Base-by-base conservation (phyloP, 2,797 vertebrate species). In the Halcyon leucocephala region DNA sequence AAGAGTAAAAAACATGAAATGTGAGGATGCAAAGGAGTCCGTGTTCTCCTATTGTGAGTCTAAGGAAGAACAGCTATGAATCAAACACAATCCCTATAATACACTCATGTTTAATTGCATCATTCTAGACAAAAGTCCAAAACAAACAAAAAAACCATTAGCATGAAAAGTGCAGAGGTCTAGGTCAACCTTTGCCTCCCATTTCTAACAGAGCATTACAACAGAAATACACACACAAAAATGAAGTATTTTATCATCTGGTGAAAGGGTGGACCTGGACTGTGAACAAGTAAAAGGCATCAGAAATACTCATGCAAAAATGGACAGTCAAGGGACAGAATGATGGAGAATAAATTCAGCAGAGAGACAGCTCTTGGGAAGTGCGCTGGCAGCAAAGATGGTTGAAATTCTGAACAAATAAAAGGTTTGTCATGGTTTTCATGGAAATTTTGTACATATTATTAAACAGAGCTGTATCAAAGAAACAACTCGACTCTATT, bases 321-420 rank as follows among this genome's bases (percentile, higher is more conserved):
- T 7, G 16, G 15, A 10, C 5, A 44, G 22, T 4, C 0, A 1
- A 25, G 2, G 35, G 52, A 28, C 20, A 33, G 37, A 17, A 16
- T 0, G 4, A 20, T 31, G 17, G 44, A 84, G 22, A 48, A 51
- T 62, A 2, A 78, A 62, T 62, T 73, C 10, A 48, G 9, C 2
- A 1, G 3, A 44, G 5, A 58, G 14, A 42, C 1, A 52, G 21
- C 9, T 41, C 71, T 55, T 25, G 18, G n/a, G 18, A 84, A 61
- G 24, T 4, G 7, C 10, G 8, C 8, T 51, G 31, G 21, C n/a
- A 62, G 24, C 16, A 62, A 76, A 66, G 22, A 51, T 2, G 2
- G 20, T 6, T 57, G 7, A 62, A 62, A 85, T 41, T 77, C 48
- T 46, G 46, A 35, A 35, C 6, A 58, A 67, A 11, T 3, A 55